phyloP scores from a whole-genome alignment of 2,888 invertebrate genomes.

The Drosophila bunnanda region DNA sequence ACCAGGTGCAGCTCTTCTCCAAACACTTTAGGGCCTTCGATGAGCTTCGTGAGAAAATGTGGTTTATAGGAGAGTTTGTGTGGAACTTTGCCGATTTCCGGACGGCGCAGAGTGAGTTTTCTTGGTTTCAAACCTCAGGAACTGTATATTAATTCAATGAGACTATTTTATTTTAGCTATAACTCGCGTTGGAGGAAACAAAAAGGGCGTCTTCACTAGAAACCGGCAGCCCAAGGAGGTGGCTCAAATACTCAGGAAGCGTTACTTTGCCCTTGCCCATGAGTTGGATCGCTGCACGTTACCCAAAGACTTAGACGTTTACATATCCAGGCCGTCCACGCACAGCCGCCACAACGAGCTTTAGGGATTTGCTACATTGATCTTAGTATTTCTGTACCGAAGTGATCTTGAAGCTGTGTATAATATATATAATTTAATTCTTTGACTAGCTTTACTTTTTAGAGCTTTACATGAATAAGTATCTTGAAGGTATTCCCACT shows the following conservation, averaged over 20 bases:
- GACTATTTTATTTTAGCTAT: conserved; percentile 5
- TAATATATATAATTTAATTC: not conserved
- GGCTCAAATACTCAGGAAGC: conserved; percentile 91
- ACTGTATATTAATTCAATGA: no score
- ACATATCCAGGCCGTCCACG: conserved; percentile 10
- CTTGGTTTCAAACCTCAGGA: no score
- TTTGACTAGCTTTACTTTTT: not conserved
- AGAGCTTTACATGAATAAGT: not conserved
- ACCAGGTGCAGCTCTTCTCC: conserved; percentile 92
- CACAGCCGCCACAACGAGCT: conserved; percentile 16
- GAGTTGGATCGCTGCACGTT: conserved; percentile 86
- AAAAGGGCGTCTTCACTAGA: conserved; percentile 95
- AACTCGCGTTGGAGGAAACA: conserved; percentile 88
- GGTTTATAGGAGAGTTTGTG: conserved; percentile 97
- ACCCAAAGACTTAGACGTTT: conserved; percentile 86
- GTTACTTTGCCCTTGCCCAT: conserved; percentile 90
- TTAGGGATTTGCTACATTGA: not conserved
- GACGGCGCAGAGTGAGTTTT: conserved; percentile 92
- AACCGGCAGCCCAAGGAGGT: conserved; percentile 95
- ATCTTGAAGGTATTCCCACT: not conserved
- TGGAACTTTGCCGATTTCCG: conserved; percentile 99
- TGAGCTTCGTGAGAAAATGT: conserved; percentile 88
- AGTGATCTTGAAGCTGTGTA: not conserved
- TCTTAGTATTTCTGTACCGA: not conserved
- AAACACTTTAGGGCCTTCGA: conserved; percentile 97